Base-by-base conservation (phyloP, 2,888 invertebrate genomes). In the Cepaea hortensis region DNA sequence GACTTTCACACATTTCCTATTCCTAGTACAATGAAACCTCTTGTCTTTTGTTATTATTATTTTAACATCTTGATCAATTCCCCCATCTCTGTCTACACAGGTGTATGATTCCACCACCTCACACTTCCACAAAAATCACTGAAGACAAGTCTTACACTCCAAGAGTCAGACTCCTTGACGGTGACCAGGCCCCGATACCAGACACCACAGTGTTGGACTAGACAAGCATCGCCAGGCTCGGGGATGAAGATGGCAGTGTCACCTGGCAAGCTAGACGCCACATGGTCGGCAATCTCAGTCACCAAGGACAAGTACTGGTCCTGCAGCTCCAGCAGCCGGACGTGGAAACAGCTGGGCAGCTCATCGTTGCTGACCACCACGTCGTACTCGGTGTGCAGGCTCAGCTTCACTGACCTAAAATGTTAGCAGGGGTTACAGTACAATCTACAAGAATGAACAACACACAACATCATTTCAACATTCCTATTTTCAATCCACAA, bases 171-270 rank as follows among this genome's bases (percentile, higher is more conserved):
- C 13, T 82, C 86, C 70, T 46, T 81, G 48, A 20, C 11, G 11
- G 68, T 75, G 11, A 87, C 84, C 11, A 76, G 79, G 6, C 85
- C 89, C 15, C 89, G 79, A 11, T 87, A 76, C 89, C 89, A 89
- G 48, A 81, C 55, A n/a, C 76, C 76, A 61, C 73, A 50, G 35
- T 87, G 73, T 7, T 83, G 79, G 13, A 88, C 86, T 72, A 88
- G 80, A 62, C 88, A 88, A 9, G 81, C 72, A 48, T 81, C 68
- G 50, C 72, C 85, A 18, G 75, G 62, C 6, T 73, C 62, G 9
- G 86, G 86, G 18, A 3, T 15, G 55, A 70, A 79, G 15, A 11
- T 9, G 3, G 62, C 11, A n/a, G 11, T 0, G 46, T 65, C 79
- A 5, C 6, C 50, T 9, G 77, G 62, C 18, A 48, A 5, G 13